These are phyloP conservation scores for Eurois occulta DNA, from an alignment of 2,888 invertebrate species.

Conservation along the genomic window DNA sequence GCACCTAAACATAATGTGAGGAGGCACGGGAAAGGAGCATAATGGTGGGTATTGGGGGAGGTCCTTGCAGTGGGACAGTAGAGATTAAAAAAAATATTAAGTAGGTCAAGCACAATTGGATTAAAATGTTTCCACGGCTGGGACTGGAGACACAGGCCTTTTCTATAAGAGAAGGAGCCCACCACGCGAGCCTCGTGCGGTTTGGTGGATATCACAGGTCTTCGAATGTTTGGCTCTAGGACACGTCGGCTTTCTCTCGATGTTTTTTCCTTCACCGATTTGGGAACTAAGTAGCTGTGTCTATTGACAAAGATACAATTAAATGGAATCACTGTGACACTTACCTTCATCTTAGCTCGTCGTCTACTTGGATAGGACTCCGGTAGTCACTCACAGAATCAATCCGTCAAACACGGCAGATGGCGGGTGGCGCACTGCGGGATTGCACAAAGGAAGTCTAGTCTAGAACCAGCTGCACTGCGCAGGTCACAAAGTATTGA, in stretches of 20 bases:
- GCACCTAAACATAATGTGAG: no score
- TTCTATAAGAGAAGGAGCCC: background rate
- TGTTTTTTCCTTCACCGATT: background rate
- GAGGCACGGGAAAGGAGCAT: no score
- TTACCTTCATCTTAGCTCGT: background rate
- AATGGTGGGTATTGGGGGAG: no score
- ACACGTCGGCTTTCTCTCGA: background rate
- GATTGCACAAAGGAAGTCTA: background rate
- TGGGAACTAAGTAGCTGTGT: background rate
- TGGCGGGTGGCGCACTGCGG: background rate
- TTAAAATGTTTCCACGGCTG: background rate
- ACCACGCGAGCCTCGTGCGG: background rate
- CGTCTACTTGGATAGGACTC: background rate
- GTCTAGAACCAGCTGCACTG: constrained; percentile 19
- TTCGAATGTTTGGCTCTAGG: background rate
- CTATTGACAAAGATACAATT: background rate
- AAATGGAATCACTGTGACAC: background rate
- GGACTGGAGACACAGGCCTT: background rate
- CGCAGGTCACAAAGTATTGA: constrained; percentile 16
- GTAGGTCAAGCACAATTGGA: background rate
- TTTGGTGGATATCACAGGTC: background rate
- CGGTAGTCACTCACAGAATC: background rate
- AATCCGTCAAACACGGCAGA: background rate
- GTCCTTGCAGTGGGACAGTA: no score
- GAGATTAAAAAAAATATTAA: no score